Evolutionary conservation across 1,140 invertebrate genomes (phyloP).

Genomic region (Olivierus martensii): DNA sequence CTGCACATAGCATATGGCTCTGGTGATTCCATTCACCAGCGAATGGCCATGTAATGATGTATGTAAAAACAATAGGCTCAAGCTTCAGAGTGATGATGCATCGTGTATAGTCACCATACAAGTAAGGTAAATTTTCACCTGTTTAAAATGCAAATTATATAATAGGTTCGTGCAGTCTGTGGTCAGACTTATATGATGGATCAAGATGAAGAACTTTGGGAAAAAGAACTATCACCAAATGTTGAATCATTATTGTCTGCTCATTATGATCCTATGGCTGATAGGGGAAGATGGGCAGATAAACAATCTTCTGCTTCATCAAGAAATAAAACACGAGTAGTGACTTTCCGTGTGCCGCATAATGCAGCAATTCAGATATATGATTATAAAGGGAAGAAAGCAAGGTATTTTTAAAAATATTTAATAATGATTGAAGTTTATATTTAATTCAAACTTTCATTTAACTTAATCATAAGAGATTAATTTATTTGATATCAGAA

Average conservation of each 20-base stretch:
- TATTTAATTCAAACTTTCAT: no score
- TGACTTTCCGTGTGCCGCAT: conserved; percentile 39
- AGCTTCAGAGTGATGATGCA: no score
- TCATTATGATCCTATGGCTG: conserved; percentile 32
- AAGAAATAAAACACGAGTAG: conserved; percentile 31
- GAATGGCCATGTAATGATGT: no score
- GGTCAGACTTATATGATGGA: conserved; percentile 40
- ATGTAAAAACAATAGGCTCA: no score
- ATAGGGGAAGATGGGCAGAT: conserved; percentile 24
- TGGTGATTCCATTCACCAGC: no score
- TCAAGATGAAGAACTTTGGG: conserved; percentile 40
- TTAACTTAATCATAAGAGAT: no score
- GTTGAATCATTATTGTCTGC: conserved; percentile 31
- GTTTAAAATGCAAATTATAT: no score
- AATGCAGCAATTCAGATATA: conserved; percentile 42
- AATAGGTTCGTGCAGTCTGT: conserved; percentile 33
- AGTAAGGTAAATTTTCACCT: no score
- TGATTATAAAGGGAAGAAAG: conserved; percentile 39
- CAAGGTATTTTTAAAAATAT: conserved; percentile 28
- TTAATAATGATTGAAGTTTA: no score
- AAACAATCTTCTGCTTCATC: not conserved
- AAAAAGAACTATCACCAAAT: conserved; percentile 32
- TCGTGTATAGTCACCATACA: no score
- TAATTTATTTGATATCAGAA: no score
- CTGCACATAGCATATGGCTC: no score